These are phyloP conservation scores for Rhinolophus ferrumequinum DNA, from an alignment of 2,113 vertebrate genomes.

Conservation along the genomic window DNA sequence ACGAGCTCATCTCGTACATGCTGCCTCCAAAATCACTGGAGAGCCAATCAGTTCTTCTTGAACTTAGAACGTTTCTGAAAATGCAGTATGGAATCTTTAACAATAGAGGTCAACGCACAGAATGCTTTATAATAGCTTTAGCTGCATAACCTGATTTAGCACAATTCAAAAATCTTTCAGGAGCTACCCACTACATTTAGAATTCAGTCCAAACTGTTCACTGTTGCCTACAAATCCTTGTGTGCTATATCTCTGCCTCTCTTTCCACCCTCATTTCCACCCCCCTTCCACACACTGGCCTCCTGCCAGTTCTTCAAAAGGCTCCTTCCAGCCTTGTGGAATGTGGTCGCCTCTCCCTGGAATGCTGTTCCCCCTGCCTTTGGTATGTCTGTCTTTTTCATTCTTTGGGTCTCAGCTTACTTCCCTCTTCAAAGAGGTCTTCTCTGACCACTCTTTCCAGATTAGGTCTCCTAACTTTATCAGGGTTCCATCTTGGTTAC, in stretches of 20 bases:
- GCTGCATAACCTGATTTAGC: background rate
- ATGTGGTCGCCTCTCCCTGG: conserved; percentile 25
- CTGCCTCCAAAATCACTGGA: background rate
- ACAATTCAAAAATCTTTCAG: conserved; percentile 49
- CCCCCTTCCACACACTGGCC: background rate
- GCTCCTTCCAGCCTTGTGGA: conserved; percentile 32
- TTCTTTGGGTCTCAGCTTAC: conserved; percentile 40
- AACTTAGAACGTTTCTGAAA: conserved; percentile 50
- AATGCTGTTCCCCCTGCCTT: conserved; percentile 18
- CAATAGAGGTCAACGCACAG: background rate
- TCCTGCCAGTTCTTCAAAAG: conserved; percentile 53
- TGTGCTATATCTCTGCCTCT: background rate
- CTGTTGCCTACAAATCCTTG: background rate
- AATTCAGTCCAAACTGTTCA: conserved; percentile 13
- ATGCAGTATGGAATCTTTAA: background rate
- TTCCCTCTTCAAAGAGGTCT: conserved; percentile 18
- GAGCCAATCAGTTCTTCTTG: conserved; percentile 13
- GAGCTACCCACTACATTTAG: background rate
- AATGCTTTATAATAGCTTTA: conserved; percentile 15
- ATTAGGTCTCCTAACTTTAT: background rate
- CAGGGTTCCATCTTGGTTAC: background rate
- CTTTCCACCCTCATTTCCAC: conserved; percentile 10
- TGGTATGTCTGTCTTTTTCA: conserved; percentile 46
- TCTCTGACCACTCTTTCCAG: background rate
- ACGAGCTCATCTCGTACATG: background rate